phyloP scores from a whole-genome alignment of 1,140 invertebrate genomes.

The Hyphantria cunea region DNA sequence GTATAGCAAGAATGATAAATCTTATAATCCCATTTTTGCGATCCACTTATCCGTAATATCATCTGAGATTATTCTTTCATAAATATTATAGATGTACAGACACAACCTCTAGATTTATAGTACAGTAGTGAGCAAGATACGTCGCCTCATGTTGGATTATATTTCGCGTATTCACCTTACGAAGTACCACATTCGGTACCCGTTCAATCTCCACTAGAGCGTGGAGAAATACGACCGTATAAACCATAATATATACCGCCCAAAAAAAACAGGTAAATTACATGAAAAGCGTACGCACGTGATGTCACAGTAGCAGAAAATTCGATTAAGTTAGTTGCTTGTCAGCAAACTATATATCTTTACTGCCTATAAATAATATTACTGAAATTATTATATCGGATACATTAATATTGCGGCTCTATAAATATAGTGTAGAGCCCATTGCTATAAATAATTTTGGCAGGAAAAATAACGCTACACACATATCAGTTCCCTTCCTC shows the following conservation, averaged over 20 bases:
- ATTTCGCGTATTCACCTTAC: constrained; percentile 38
- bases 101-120: constrained; percentile 22
- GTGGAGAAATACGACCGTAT: constrained; percentile 56
- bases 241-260: constrained; percentile 53
- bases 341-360: constrained; percentile 48
- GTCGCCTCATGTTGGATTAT: constrained; percentile 34
- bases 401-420: constrained; percentile 36
- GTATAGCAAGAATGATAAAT: not conserved
- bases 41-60: constrained; percentile 3
- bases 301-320: constrained; percentile 60
- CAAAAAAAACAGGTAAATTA: constrained; percentile 68
- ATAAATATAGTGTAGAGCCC: constrained; percentile 29
- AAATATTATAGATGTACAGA: constrained; percentile 20
- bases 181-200: constrained; percentile 48
- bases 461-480: constrained; percentile 6
- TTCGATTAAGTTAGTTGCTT: constrained; percentile 56
- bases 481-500: not conserved
- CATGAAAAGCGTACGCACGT: constrained; percentile 53
- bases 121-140: constrained; percentile 21
- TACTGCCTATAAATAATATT: constrained; percentile 46
- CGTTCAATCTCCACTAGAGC: constrained; percentile 52
- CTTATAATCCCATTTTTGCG: not conserved
- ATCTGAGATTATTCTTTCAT: constrained; percentile 14
- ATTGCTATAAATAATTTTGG: constrained; percentile 11
- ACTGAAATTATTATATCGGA: constrained; percentile 36